A percentile compares a stretch with the other conserved stretches of the same genome.
phyloP scores from a whole-genome alignment of 2,797 vertebrate genomes.

The Pampus argenteus region DNA sequence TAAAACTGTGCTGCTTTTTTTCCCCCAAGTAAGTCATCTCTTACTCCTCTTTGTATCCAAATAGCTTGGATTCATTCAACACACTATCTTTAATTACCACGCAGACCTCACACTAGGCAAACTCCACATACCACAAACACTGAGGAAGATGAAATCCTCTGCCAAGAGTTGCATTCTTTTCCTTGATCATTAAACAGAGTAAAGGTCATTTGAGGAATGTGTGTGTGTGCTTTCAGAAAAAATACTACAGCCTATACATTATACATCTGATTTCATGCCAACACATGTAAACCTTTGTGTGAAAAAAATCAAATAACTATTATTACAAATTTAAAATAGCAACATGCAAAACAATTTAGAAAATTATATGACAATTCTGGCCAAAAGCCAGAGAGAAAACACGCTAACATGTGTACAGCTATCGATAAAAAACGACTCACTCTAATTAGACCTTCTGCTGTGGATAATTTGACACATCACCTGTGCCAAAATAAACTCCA shows the following conservation, averaged over 20 bases:
- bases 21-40: not conserved
- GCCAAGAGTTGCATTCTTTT: constrained; percentile 27
- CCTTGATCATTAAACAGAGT: constrained; percentile 27
- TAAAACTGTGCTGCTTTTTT: not conserved
- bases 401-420: too few relatives aligned
- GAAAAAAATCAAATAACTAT: not conserved
- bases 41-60: not conserved
- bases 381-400: too few relatives aligned
- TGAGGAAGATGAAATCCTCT: constrained; percentile 29
- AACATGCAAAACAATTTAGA: not conserved
- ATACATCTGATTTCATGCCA: constrained; percentile 14
- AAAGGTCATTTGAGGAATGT: constrained; percentile 15
- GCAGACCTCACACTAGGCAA: not conserved
- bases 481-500: not conserved
- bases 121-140: constrained; percentile 18
- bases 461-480: not conserved
- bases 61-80: not conserved
- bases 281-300: not conserved
- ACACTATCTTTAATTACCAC: constrained; percentile 5
- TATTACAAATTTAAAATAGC: not conserved
- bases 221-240: constrained; percentile 4
- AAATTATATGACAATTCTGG: not conserved
- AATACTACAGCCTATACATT: not conserved
- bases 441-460: not conserved
- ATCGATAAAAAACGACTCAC: not conserved